Evolutionary conservation across 2,113 vertebrate genomes (phyloP).

Genomic region (Tamias sibiricus): DNA sequence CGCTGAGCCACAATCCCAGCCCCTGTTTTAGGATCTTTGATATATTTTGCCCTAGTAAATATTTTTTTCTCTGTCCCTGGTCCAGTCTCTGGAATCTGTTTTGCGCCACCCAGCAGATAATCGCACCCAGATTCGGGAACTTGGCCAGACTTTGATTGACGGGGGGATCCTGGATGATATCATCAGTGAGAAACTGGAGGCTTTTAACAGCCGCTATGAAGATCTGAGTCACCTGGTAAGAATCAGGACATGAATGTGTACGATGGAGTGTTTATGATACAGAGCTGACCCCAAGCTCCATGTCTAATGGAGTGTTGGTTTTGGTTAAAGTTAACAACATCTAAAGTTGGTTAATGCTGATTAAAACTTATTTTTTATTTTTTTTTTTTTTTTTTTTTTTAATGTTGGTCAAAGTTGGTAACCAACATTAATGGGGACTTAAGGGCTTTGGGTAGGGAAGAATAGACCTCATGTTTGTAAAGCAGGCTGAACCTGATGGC

Average conservation of each 20-base stretch:
- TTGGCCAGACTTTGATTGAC: slow-evolving; percentile 98
- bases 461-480: not conserved
- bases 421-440: accelerated
- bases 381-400: too few relatives aligned
- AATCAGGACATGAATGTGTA: not conserved
- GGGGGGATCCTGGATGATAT: slow-evolving; percentile 98
- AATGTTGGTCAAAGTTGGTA: not conserved
- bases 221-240: slow-evolving; percentile 95
- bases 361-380: too few relatives aligned
- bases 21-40: not conserved
- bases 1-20: too few relatives aligned
- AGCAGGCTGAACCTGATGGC: not conserved
- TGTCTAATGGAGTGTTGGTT: not conserved
- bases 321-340: not conserved
- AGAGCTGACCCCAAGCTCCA: not conserved
- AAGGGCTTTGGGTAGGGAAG: not conserved
- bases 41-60: not conserved
- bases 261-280: not conserved
- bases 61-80: not conserved
- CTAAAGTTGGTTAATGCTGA: not conserved
- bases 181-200: slow-evolving; percentile 97
- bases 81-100: slow-evolving; percentile 93
- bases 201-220: slow-evolving; percentile 95
- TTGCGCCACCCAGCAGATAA: slow-evolving; percentile 97
- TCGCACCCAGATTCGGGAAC: slow-evolving; percentile 97